Conservation (phyloP, 2,797 vertebrate genomes). For the Pogonophryne albipinna region DNA sequence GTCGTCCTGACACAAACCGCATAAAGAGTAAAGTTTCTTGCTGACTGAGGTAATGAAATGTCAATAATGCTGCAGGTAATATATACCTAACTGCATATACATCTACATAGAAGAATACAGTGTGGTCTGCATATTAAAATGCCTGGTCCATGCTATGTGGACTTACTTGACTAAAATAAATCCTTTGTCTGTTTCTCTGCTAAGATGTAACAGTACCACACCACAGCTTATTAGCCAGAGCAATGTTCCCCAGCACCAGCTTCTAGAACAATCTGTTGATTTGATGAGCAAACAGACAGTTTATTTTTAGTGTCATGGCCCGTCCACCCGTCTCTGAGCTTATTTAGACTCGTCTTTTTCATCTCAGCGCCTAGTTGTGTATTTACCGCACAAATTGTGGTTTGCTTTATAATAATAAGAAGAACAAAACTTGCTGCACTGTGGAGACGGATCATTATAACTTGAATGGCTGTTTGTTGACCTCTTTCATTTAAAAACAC, state of each 20-base stretch:
- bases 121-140: background rate
- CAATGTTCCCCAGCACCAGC: background rate
- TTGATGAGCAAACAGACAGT: conserved; percentile 33
- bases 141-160: background rate
- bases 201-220: background rate
- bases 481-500: conserved; percentile 1
- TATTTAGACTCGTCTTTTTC: conserved; percentile 6
- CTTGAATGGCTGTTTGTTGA: background rate
- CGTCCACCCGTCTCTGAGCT: conserved; percentile 34
- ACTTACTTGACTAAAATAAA: background rate
- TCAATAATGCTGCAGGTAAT: conserved; percentile 10
- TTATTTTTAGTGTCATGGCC: conserved; percentile 25
- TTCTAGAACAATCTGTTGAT: conserved; percentile 22
- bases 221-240: conserved; percentile 4
- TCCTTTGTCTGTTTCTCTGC: background rate
- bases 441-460: conserved; percentile 11
- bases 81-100: background rate
- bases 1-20: conserved; percentile 19
- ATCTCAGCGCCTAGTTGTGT: background rate
- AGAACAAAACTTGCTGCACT: background rate
- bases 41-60: conserved; percentile 12
- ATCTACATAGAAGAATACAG: background rate
- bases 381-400: conserved; percentile 5
- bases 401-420: conserved; percentile 13
- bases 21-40: conserved; percentile 1